phyloP scores from a whole-genome alignment of 1,140 invertebrate species.

The Dendroctonus valens region DNA sequence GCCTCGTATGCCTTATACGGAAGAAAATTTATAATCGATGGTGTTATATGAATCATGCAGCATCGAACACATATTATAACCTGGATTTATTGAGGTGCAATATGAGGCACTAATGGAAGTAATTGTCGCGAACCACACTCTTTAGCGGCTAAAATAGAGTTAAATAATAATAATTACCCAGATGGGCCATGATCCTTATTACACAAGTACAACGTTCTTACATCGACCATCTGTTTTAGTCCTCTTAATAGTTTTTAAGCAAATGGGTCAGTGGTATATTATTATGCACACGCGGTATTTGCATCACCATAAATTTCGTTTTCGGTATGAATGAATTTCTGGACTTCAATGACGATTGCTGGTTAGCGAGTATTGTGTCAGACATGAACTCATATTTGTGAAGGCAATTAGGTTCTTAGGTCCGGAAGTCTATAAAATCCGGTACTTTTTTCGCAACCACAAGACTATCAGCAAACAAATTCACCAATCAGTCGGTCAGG shows the following conservation, averaged over 20 bases:
- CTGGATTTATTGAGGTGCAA: not conserved
- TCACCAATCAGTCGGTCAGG: too few species aligned
- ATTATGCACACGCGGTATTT: constrained; percentile 10
- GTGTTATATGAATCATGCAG: constrained; percentile 10
- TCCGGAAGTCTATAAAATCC: too few species aligned
- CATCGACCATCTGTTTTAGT: constrained; percentile 18
- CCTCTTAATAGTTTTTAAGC: constrained; percentile 20
- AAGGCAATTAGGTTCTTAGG: too few species aligned
- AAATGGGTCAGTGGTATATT: constrained; percentile 19
- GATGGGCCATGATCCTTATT: not conserved
- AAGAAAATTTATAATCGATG: constrained; percentile 23
- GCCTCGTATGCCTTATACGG: constrained; percentile 10
- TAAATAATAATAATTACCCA: not conserved
- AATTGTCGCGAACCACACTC: too few species aligned
- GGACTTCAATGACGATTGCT: not conserved
- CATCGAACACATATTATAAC: not conserved
- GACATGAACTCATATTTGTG: too few species aligned
- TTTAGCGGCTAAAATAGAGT: too few species aligned
- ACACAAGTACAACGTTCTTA: not conserved
- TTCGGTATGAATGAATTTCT: constrained; percentile 2
- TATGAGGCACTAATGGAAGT: not conserved
- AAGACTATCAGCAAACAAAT: too few species aligned
- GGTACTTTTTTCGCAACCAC: too few species aligned
- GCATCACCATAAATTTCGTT: constrained; percentile 12
- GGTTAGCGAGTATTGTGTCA: too few species aligned